These are phyloP conservation scores for Trichonephila inaurata DNA, from an alignment of 1,140 invertebrate genomes.

Conservation along the genomic window DNA sequence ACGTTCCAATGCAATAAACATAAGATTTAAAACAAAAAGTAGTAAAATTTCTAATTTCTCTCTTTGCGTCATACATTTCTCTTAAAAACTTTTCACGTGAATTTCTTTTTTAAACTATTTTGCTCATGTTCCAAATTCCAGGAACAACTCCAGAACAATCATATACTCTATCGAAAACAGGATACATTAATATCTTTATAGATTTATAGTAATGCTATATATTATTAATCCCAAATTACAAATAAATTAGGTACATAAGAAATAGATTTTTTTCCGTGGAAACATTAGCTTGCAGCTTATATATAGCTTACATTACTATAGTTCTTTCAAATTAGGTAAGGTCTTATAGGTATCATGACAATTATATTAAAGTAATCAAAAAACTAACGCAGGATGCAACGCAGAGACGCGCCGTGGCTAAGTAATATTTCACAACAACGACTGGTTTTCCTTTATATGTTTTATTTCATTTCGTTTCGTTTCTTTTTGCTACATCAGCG, in stretches of 20 bases:
- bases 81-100: not conserved
- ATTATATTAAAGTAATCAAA: conserved; percentile 14
- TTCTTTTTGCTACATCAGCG: conserved; percentile 23
- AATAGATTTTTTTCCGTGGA: conserved; percentile 58
- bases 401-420: conserved; percentile 49
- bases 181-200: conserved; percentile 31
- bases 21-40: not conserved
- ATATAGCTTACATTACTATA: conserved; percentile 27
- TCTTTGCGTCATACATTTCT: conserved; percentile 1
- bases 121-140: conserved; percentile 40
- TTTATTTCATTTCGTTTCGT: not conserved
- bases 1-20: too few species aligned
- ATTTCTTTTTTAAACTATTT: conserved; percentile 20
- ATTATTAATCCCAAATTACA: conserved; percentile 30
- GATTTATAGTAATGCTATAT: conserved; percentile 52
- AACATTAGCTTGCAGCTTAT: conserved; percentile 53
- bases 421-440: conserved; percentile 66
- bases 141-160: conserved; percentile 54
- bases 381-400: conserved; percentile 9
- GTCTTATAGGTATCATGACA: conserved; percentile 40
- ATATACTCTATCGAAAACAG: conserved; percentile 41
- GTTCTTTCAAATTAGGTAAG: conserved; percentile 27
- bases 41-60: not conserved
- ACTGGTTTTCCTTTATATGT: conserved; percentile 41
- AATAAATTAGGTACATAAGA: conserved; percentile 6